phyloP scores from a whole-genome alignment of 2,797 vertebrate species.

The Sebastes variabilis region DNA sequence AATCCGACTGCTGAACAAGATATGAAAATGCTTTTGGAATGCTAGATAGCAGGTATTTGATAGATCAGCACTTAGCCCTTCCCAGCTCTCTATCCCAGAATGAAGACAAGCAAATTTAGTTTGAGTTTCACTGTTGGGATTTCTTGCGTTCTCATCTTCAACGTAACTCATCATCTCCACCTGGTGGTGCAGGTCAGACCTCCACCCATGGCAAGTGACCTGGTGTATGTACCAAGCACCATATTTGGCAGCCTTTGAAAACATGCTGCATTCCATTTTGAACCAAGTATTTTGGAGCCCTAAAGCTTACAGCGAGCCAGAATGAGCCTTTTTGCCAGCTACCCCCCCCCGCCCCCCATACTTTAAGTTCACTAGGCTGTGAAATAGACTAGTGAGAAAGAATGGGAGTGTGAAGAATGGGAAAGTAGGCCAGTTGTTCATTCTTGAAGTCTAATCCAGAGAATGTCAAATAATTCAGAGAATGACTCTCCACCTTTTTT shows the following conservation, averaged over 20 bases:
- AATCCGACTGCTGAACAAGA: too few species aligned
- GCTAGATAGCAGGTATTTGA: too few species aligned
- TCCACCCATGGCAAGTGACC: background rate
- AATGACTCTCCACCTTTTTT: background rate
- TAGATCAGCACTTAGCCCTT: too few species aligned
- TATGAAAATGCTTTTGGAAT: too few species aligned
- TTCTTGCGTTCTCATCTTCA: background rate
- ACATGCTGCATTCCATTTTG: background rate
- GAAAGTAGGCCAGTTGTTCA: conserved; percentile 5
- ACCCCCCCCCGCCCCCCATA: too few species aligned
- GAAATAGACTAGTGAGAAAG: background rate
- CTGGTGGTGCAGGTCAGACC: background rate
- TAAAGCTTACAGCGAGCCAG: background rate
- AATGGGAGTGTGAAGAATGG: background rate
- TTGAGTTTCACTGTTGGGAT: background rate
- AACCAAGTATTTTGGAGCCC: background rate
- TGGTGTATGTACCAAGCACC: background rate
- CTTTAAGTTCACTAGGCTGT: background rate
- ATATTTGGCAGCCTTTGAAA: background rate
- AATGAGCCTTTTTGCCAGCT: too few species aligned
- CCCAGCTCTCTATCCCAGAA: too few species aligned
- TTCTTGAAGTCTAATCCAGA: background rate
- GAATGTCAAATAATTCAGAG: background rate
- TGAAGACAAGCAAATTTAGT: too few species aligned
- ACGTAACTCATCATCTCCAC: background rate